These are phyloP conservation scores for Vulpes lagopus DNA, from an alignment of 2,113 vertebrate species.

Conservation along the genomic window DNA sequence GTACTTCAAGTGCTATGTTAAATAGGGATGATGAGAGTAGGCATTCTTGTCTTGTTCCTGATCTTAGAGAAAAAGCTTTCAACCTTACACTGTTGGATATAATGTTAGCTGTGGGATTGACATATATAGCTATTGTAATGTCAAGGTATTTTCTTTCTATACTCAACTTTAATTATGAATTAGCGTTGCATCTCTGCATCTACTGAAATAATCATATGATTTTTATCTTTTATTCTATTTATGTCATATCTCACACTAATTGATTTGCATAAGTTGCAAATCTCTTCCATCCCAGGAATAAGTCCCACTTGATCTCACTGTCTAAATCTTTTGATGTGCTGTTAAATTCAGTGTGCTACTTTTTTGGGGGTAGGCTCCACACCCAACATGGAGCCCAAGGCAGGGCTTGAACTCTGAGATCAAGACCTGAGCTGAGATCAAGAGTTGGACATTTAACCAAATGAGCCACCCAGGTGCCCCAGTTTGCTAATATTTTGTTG, in stretches of 20 bases:
- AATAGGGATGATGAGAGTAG: neutral
- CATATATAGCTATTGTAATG: neutral
- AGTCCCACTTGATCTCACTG: neutral
- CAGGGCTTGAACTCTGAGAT: neutral
- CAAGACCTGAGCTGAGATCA: neutral
- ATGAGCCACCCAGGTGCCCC: too few relatives aligned
- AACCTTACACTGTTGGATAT: neutral
- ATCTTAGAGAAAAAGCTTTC: neutral
- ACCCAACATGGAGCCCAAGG: neutral
- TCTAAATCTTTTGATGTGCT: neutral
- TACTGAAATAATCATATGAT: neutral
- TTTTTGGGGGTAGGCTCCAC: neutral
- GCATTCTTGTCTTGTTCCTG: neutral
- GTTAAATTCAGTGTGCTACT: neutral
- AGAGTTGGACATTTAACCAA: too few relatives aligned
- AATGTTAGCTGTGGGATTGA: neutral
- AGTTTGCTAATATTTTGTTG: neutral
- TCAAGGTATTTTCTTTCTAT: neutral
- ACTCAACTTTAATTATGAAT: neutral
- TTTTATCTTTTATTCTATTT: neutral
- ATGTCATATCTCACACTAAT: neutral
- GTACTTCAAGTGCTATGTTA: neutral
- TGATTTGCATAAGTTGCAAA: neutral
- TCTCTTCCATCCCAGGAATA: neutral
- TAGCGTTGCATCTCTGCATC: neutral